Conservation (phyloP, 2,888 invertebrate species). For the Campaea margaritaria region DNA sequence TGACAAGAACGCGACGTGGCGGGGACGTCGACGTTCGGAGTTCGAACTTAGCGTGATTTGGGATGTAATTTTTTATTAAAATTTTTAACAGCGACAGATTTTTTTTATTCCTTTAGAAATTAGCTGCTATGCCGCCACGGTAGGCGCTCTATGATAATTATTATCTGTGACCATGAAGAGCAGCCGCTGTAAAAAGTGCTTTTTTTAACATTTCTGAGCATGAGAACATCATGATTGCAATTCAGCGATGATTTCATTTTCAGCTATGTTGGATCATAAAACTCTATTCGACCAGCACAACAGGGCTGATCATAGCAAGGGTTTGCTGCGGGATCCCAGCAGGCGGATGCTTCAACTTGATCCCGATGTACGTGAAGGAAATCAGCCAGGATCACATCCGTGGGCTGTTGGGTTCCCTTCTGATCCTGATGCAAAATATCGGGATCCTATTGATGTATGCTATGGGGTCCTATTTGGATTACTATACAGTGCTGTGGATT, state of each 20-base stretch:
- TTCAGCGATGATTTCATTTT: constrained; percentile 32
- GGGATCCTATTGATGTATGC: constrained; percentile 65
- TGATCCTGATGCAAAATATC: constrained; percentile 59
- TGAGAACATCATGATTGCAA: too few relatives aligned
- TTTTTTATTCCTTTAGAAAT: too few relatives aligned
- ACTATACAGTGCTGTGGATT: constrained; percentile 58
- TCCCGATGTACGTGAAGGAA: constrained; percentile 69
- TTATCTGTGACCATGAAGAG: too few relatives aligned
- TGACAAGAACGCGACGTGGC: constrained; percentile 31
- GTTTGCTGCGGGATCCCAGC: constrained; percentile 60
- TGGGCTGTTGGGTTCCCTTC: constrained; percentile 61
- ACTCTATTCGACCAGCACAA: constrained; percentile 49
- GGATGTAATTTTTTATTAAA: background rate
- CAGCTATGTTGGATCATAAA: constrained; percentile 69
- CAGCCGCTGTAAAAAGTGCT: too few relatives aligned
- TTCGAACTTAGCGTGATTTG: constrained; percentile 7
- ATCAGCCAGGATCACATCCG: constrained; percentile 68
- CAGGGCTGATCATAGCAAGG: constrained; percentile 58
- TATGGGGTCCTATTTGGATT: constrained; percentile 63
- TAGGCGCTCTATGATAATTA: too few relatives aligned
- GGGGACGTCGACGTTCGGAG: constrained; percentile 7
- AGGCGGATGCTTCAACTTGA: constrained; percentile 63
- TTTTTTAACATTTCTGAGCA: too few relatives aligned
- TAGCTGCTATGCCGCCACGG: too few relatives aligned
- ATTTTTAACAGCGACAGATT: too few relatives aligned